A percentile compares a stretch with the other conserved stretches of the same genome.
Evolutionary conservation across 2,888 invertebrate genomes (phyloP).

Genomic region (Vanessa cardui): DNA sequence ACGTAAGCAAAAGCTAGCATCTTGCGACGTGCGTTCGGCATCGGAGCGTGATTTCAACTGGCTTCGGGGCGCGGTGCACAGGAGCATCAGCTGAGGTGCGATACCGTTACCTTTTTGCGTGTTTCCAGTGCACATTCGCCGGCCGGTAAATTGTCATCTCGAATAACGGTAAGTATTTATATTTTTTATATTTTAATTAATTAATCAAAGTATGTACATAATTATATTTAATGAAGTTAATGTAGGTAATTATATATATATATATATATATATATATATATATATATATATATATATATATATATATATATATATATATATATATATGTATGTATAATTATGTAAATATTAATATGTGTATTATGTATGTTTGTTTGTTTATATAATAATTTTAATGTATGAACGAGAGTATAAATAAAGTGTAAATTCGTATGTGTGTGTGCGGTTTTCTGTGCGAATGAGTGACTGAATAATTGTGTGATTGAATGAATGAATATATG

Average conservation of each 20-base stretch:
- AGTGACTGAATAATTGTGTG: not conserved
- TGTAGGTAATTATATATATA: not conserved
- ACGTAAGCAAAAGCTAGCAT: not conserved
- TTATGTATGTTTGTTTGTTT: too few species aligned
- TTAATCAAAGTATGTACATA: not conserved
- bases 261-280: not conserved
- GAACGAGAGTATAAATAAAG: not conserved
- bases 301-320: too few species aligned
- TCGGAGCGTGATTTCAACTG: not conserved
- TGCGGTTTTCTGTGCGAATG: not conserved
- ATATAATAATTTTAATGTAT: not conserved
- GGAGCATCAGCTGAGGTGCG: not conserved
- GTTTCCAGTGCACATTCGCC: slow-evolving; percentile 1
- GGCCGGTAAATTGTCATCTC: not conserved
- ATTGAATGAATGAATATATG: not conserved
- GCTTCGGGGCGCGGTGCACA: not conserved
- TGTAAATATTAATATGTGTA: too few species aligned
- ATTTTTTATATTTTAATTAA: not conserved
- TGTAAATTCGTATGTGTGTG: not conserved
- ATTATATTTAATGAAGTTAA: not conserved
- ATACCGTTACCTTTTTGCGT: slow-evolving; percentile 1
- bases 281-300: too few species aligned
- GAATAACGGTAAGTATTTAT: slow-evolving; percentile 1
- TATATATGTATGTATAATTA: not conserved
- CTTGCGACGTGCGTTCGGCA: not conserved